A percentile compares a stretch with the other conserved stretches of the same genome.
phyloP scores from a whole-genome alignment of 2,113 vertebrate genomes.

The Nothoprocta perdicaria region DNA sequence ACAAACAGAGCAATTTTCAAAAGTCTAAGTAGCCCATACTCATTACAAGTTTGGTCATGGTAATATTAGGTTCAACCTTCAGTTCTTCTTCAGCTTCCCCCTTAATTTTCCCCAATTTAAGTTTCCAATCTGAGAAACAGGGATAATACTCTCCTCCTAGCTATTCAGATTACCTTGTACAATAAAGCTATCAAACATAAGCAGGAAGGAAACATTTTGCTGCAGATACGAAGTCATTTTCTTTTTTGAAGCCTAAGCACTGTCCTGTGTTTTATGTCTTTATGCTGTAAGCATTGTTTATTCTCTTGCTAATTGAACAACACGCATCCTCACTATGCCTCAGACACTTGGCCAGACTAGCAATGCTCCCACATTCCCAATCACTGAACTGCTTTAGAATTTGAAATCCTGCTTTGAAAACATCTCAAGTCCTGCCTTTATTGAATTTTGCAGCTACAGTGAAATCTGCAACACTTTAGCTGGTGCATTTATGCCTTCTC shows the following conservation, averaged over 20 bases:
- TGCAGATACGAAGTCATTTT: neutral
- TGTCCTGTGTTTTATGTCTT: neutral
- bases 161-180: neutral
- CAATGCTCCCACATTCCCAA: neutral
- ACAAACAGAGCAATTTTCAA: neutral
- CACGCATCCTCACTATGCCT: accelerated
- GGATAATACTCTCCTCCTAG: neutral
- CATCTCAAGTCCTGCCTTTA: neutral
- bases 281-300: neutral
- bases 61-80: neutral
- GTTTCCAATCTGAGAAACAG: neutral
- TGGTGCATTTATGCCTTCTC: neutral
- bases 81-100: neutral
- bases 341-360: neutral
- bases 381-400: neutral
- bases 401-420: constrained; percentile 20
- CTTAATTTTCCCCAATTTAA: neutral
- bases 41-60: neutral
- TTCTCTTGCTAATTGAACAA: neutral
- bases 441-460: neutral
- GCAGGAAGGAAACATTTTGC: neutral
- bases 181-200: neutral
- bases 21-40: neutral
- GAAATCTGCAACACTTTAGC: neutral
- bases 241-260: neutral